These are phyloP conservation scores for Marcusenius ussheri DNA, from an alignment of 2,113 vertebrate genomes.

Conservation along the genomic window DNA sequence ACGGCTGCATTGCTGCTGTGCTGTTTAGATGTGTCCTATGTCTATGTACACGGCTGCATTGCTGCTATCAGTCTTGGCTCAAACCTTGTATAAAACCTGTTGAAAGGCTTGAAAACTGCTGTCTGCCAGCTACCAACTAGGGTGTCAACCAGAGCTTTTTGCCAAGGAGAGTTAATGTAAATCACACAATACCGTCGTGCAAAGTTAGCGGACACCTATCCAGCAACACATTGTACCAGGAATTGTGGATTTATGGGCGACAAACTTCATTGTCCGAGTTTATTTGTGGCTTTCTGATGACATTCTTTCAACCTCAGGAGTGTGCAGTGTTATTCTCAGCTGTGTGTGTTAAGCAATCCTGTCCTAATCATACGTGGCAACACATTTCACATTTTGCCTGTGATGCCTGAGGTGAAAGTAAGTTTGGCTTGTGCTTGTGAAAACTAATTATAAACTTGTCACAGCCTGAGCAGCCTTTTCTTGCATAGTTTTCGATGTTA, in stretches of 20 bases:
- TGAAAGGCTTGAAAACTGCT: neutral
- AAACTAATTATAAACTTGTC: constrained; percentile 11
- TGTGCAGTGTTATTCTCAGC: neutral
- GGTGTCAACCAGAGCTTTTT: neutral
- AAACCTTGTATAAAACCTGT: neutral
- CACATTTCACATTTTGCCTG: neutral
- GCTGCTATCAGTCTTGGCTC: neutral
- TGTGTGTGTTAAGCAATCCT: neutral
- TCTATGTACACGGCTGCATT: neutral
- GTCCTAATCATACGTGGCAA: neutral
- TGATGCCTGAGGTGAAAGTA: constrained; percentile 1
- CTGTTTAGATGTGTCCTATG: neutral
- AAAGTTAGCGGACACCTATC: neutral
- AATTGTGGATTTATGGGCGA: neutral
- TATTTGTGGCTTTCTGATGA: neutral
- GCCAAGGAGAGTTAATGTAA: neutral
- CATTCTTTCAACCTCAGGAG: neutral
- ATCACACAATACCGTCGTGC: neutral
- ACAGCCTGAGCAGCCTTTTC: neutral
- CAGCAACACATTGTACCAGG: neutral
- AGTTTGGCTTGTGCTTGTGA: neutral
- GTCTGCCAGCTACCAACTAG: neutral
- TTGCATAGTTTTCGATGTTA: neutral
- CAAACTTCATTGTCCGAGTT: neutral
- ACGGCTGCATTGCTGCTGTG: neutral